Conservation (phyloP, 2,113 vertebrate species). For the Protobothrops mucrosquamatus region DNA sequence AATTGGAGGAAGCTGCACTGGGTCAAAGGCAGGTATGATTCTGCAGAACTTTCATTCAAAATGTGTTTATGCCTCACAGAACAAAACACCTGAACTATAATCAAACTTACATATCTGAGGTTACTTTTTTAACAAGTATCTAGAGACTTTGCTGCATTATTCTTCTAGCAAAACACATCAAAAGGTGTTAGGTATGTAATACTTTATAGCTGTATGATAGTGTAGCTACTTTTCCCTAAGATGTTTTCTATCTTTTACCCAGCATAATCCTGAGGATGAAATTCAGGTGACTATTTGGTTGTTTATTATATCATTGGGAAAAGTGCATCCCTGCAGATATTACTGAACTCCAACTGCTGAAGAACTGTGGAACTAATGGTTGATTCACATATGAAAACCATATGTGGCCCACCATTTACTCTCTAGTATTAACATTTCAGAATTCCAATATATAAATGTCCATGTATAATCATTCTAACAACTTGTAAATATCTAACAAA, state of each 20-base stretch:
- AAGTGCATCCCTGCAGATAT: not conserved
- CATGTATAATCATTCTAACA: not conserved
- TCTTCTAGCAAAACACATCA: not conserved
- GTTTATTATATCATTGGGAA: not conserved
- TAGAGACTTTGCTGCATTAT: not conserved
- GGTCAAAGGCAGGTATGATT: not conserved
- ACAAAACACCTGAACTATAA: not conserved
- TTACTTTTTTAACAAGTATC: not conserved
- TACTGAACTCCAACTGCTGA: not conserved
- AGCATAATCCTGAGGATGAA: not conserved
- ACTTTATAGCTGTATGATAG: not conserved
- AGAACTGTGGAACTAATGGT: not conserved
- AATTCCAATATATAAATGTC: not conserved
- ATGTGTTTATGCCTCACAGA: not conserved
- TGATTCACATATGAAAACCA: not conserved
- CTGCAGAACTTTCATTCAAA: not conserved
- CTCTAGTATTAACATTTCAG: not conserved
- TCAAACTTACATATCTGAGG: not conserved
- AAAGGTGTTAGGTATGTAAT: not conserved
- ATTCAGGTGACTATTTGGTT: not conserved
- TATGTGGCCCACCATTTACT: not conserved
- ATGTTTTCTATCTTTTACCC: not conserved
- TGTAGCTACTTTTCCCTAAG: not conserved
- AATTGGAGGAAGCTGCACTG: not conserved
- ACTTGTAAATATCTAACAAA: not conserved